Evolutionary conservation across 2,797 vertebrate genomes (phyloP).

Genomic region (Leptodactylus fallax): DNA sequence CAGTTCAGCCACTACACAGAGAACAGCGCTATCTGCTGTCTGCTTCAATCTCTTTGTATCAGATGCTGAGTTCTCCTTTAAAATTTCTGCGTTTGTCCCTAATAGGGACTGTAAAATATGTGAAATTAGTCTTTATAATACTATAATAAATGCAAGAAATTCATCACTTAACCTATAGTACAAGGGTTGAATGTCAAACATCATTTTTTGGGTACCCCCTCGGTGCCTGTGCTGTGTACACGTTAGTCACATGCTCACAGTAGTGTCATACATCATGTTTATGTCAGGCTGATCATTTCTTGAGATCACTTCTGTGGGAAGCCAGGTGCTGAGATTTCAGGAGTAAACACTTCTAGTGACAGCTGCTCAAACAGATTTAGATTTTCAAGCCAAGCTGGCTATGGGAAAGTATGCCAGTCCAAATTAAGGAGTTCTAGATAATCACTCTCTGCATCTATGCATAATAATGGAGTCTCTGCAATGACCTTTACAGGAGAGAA

Average conservation of each 20-base stretch:
- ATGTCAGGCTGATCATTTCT: constrained; percentile 67
- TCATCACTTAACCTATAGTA: neutral
- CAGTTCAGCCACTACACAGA: too few relatives aligned
- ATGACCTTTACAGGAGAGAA: constrained; percentile 60
- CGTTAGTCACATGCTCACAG: constrained; percentile 52
- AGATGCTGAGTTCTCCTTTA: too few relatives aligned
- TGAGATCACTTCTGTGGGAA: constrained; percentile 64
- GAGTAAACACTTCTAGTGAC: constrained; percentile 70
- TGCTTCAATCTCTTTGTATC: too few relatives aligned
- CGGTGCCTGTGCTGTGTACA: neutral
- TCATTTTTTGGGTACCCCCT: neutral
- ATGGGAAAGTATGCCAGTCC: constrained; percentile 74
- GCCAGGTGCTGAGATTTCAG: constrained; percentile 78
- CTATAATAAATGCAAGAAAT: neutral
- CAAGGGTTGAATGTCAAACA: neutral
- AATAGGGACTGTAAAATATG: neutral
- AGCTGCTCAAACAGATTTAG: constrained; percentile 77
- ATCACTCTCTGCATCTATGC: constrained; percentile 74
- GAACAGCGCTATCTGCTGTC: too few relatives aligned
- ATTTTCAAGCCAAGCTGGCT: constrained; percentile 76
- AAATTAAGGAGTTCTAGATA: constrained; percentile 74
- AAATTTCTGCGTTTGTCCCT: too few relatives aligned
- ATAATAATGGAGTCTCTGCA: constrained; percentile 66
- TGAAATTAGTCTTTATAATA: neutral
- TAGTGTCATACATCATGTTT: constrained; percentile 57